Evolutionary conservation across 2,797 vertebrate species (phyloP), one percentile per base, ranked within the genome.

Genomic region (Sebastes dallii): DNA sequence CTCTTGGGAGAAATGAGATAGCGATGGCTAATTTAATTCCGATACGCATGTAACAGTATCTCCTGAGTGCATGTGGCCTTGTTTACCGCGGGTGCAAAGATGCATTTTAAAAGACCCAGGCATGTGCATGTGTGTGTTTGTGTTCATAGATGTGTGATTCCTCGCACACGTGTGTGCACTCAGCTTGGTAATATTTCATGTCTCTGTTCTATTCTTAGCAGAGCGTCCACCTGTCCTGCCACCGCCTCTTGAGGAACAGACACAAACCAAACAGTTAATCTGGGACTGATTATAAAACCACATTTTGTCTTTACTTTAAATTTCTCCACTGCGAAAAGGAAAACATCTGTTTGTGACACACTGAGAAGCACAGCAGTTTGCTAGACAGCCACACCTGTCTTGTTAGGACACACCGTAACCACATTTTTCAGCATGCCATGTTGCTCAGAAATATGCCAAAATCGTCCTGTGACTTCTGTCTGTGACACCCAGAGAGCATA

Each of bases 11-110:
- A 86, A 86, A 89, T 62, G 62, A 89, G 90, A 94, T 92, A 91
- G 86, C 27, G n/a, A 9, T 34, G 72, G 79, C 79, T 94, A 91
- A 93, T 94, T 92, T 91, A 75, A 94, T 93, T 94, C 86, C 6
- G n/a, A 87, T 84, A 84, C 30, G 73, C 54, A 14, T 70, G 88
- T 87, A 86, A 90, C 81, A 67, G 62, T 88, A 90, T 91, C 84
- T 91, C 66, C 73, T 83, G 77, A 75, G 70, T 81, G 79, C 78
- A 87, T 85, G 74, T 72, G 71, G 81, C 73, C 61, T 82, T 91
- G 82, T 94, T 93, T 91, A 86, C 73, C 14, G 2, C 20, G 32
- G 78, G 66, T 85, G 72, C 74, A 72, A 78, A 81, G 76, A 88
- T 78, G 72, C 69, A 82, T 86, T 92, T 86, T 80, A 64, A 52